Evolutionary conservation across 2,113 vertebrate genomes (phyloP).

Genomic region (Equus quagga): DNA sequence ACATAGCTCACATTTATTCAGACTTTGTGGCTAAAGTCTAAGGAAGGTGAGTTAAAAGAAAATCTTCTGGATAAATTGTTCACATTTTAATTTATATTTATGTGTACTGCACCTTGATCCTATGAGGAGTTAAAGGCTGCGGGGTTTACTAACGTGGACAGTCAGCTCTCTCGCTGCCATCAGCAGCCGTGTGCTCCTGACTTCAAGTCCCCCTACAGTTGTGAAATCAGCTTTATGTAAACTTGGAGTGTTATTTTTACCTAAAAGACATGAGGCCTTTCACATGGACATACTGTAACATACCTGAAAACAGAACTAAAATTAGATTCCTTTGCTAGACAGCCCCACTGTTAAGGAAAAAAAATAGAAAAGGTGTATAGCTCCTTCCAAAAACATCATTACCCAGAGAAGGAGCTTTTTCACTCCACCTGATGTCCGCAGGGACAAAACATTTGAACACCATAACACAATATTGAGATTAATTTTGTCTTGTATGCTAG

Average conservation of each 20-base stretch:
- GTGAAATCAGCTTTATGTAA: not conserved
- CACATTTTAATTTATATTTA: not conserved
- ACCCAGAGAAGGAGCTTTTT: not conserved
- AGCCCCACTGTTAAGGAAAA: not conserved
- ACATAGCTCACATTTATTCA: not conserved
- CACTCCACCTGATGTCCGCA: not conserved
- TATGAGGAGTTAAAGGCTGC: not conserved
- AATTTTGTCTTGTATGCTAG: not conserved
- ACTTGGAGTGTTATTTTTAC: not conserved
- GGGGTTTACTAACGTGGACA: not conserved
- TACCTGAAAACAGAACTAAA: not conserved
- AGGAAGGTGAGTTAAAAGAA: not conserved
- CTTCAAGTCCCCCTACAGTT: not conserved
- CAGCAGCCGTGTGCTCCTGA: not conserved
- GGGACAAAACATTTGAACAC: not conserved
- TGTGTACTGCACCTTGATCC: not conserved
- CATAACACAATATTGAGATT: not conserved
- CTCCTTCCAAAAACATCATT: not conserved
- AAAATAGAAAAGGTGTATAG: rapidly evolving
- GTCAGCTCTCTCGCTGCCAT: not conserved
- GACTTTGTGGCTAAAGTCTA: not conserved
- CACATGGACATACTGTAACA: not conserved
- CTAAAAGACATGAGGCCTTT: not conserved
- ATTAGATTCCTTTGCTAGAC: not conserved
- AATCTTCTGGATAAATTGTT: not conserved